Conservation (phyloP, 1,140 invertebrate genomes). For the Eriocheir sinensis region DNA sequence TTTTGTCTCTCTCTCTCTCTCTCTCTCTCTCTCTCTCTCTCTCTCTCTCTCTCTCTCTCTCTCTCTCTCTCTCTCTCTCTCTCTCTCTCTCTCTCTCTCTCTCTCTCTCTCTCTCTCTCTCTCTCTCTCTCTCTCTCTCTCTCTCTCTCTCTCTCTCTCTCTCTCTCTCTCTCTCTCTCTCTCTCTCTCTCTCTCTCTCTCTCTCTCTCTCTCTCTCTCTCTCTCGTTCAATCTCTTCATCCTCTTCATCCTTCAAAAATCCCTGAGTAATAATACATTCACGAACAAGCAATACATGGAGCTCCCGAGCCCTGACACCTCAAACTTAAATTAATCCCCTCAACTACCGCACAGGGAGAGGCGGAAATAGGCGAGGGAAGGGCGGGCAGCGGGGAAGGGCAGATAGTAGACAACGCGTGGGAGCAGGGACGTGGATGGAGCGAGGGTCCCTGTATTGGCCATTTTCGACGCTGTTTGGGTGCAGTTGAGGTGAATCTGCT, state of each 20-base stretch:
- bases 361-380: neutral
- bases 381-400: neutral
- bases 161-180: conserved; percentile 14
- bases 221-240: no score
- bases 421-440: no score
- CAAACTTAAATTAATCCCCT: neutral
- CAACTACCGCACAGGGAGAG: neutral
- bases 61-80: no score
- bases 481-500: neutral
- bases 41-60: no score
- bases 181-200: conserved; percentile 15
- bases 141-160: conserved; percentile 1
- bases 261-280: no score
- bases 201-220: conserved; percentile 8
- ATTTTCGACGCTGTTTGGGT: neutral
- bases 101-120: no score
- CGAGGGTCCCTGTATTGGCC: no score
- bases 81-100: no score
- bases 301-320: neutral
- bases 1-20: no score
- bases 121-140: neutral
- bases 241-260: no score
- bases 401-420: neutral
- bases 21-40: no score
- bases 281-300: neutral